Evolutionary conservation across 2,797 vertebrate species (phyloP), one percentile per base, ranked within the genome.

Genomic region (Crenichthys baileyi): DNA sequence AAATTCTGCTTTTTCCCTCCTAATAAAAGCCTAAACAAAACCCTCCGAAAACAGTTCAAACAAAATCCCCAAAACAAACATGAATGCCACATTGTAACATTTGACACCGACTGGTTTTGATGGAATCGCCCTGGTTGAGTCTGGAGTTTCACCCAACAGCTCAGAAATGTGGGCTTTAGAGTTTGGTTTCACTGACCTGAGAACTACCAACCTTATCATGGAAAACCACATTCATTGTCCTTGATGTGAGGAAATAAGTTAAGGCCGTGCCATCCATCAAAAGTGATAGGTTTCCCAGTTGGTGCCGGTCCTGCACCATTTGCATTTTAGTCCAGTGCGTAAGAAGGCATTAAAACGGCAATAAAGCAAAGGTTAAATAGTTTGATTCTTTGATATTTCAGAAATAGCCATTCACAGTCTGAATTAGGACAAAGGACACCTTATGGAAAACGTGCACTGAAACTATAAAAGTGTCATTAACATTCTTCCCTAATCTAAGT

Each of bases 131-230:
- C 63, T 63, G 41, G 65, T 50, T 48, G 4, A 72, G 79, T 84
- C 74, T 84, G 73, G 55, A 79, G 87, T 88, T 87, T 90, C 83
- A 85, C 73, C 67, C 76, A 36, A 39, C 36, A 79, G 39, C 51
- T 80, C 18, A 55, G 81, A 83, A 76, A 39, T 82, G 80, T 67
- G 72, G 75, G 13, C n/a, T 79, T 75, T 22, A 80, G 81, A 76
- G 65, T 90, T 83, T 85, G 80, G 84, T 91, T 91, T 87, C 88
- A 79, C 70, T n/a, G 48, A 81, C 46, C 58, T 72, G 77, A 87
- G 83, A 36, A 58, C 79, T 79, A 81, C 65, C 78, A 79, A 81
- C 76, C 87, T 84, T 82, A 79, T 88, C 80, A 63, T 73, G 70
- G 83, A 73, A 77, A 76, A 75, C 78, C 85, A 78, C 29, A 61